Base-by-base conservation (phyloP, 2,797 vertebrate genomes). In the Poecilia velifera region DNA sequence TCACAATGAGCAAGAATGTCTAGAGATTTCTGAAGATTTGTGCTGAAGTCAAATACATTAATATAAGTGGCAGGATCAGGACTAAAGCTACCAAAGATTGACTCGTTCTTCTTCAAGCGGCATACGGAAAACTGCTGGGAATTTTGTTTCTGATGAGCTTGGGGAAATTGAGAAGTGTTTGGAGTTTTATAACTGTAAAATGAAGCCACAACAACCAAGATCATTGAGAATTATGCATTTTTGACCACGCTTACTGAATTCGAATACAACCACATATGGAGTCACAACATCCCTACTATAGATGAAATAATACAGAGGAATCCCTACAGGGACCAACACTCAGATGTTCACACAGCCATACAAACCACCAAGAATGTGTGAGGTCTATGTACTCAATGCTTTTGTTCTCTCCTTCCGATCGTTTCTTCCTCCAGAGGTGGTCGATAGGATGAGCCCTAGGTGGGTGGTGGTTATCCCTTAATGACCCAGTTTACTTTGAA, bases 401-500 rank as follows among this genome's bases (percentile, higher is more conserved):
- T 90, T 91, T 87, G 82, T 86, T 85, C 88, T 90, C 82, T 71
- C 49, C n/a, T 74, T 85, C 62, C 71, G n/a, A 66, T 74, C 82
- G 68, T 72, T 79, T 74, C 73, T 82, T 73, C 87, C 88, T 85
- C 82, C 84, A 72, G 91, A 88, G 86, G 84, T 91, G 89, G 92
- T 95, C 91, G 90, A 94, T 94, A 80, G 89, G 88, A 91, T 84
- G 87, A 90, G 89, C 86, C 78, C 88, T 81, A 91, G 93, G 90
- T 93, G 91, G 94, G 92, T 90, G 91, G 92, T 86, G 82, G 90
- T 94, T 93, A 95, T 93, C 88, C 92, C 88, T 92, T 94, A 94
- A 95, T 89, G 92, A 93, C 91, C 91, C 87, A 82, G 90, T 94
- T 94, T 89, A 92, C 90, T 94, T 94, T 94, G 91, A 93, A 93